A percentile compares a stretch with the other conserved stretches of the same genome.
phyloP scores from a whole-genome alignment of 2,888 invertebrate species.

The Scrobipalpa costella region DNA sequence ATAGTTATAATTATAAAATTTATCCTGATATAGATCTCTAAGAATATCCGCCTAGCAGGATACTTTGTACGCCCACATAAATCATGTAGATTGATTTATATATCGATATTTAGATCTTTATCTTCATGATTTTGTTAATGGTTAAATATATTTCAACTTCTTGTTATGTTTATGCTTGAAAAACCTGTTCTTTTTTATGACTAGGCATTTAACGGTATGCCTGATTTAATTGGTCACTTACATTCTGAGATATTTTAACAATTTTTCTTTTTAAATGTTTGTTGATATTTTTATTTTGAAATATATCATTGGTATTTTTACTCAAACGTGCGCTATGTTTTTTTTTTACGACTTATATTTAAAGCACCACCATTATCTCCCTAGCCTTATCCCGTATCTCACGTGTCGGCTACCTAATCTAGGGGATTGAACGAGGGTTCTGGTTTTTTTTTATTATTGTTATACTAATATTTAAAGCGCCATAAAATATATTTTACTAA shows the following conservation, averaged over 20 bases:
- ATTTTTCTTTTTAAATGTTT: conserved; percentile 9
- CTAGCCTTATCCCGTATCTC: too few species aligned
- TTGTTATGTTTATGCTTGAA: conserved; percentile 17
- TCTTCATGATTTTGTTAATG: conserved; percentile 27
- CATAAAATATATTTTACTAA: too few species aligned
- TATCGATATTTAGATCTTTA: conserved; percentile 25
- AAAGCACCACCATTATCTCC: too few species aligned
- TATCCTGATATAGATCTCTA: conserved; percentile 12
- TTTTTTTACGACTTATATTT: background rate
- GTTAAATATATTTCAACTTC: conserved; percentile 19
- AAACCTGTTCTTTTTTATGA: conserved; percentile 18
- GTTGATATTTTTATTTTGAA: background rate
- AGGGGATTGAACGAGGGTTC: too few species aligned
- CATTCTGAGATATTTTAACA: conserved; percentile 1
- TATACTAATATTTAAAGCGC: too few species aligned
- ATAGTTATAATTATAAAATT: conserved; percentile 9
- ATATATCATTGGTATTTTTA: conserved; percentile 5
- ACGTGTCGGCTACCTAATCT: too few species aligned
- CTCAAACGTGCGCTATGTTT: background rate
- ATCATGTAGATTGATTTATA: conserved; percentile 30
- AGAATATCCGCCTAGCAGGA: conserved; percentile 17
- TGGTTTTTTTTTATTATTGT: background rate
- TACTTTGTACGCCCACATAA: conserved; percentile 23
- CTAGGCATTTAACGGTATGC: conserved; percentile 1
- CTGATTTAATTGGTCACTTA: conserved; percentile 8